Percentiles rank a stretch among this genome's conserved stretches.
phyloP scores from a whole-genome alignment of 2,888 invertebrate genomes.

The Campoletis raptor region DNA sequence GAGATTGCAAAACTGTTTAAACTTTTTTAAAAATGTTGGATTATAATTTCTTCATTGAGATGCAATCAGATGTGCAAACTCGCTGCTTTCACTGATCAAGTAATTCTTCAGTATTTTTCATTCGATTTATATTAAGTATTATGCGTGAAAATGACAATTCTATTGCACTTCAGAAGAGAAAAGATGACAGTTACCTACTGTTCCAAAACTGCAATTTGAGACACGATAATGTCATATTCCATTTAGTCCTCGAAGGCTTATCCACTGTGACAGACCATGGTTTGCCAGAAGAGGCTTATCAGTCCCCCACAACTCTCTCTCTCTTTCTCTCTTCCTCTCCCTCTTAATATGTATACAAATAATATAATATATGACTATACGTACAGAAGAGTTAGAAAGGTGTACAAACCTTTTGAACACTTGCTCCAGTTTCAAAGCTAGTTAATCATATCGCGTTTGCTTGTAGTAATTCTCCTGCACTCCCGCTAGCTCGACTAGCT shows the following conservation, averaged over 20 bases:
- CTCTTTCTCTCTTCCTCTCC: not conserved
- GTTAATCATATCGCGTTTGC: slow-evolving; percentile 61
- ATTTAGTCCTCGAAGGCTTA: slow-evolving; percentile 20
- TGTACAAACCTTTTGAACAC: slow-evolving; percentile 47
- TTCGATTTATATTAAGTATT: not conserved
- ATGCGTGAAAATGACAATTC: not conserved
- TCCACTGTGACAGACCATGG: slow-evolving; percentile 23
- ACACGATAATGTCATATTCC: slow-evolving; percentile 2
- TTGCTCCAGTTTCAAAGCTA: slow-evolving; percentile 63
- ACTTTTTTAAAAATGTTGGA: not conserved
- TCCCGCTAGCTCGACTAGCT: slow-evolving; percentile 43
- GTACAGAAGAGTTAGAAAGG: slow-evolving; percentile 51
- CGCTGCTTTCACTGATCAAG: not conserved
- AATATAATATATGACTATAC: not conserved
- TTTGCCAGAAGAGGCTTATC: slow-evolving; percentile 28
- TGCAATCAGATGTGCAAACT: not conserved
- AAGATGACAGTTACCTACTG: not conserved
- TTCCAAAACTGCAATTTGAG: slow-evolving; percentile 16
- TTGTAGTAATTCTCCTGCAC: slow-evolving; percentile 35
- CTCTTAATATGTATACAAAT: not conserved
- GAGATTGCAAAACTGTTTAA: not conserved
- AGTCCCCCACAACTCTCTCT: slow-evolving; percentile 6
- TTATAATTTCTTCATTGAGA: not conserved
- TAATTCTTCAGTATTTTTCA: not conserved
- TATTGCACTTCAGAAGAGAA: not conserved